Conservation (phyloP, 2,888 invertebrate genomes). For the Norana najaformis region DNA sequence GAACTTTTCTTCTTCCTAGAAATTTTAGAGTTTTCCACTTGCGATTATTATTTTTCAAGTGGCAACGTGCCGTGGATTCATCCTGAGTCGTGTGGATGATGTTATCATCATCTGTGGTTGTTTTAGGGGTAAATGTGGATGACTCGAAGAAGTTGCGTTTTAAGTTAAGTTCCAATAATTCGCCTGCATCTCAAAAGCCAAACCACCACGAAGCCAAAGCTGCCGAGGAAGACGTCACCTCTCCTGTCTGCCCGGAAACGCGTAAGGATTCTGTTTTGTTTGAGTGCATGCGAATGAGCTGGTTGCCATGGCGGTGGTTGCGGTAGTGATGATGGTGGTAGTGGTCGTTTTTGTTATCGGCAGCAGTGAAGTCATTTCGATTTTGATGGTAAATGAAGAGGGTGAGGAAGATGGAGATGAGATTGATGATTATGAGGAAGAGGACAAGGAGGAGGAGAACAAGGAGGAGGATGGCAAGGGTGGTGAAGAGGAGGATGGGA, state of each 20-base stretch:
- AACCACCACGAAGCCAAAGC: not conserved
- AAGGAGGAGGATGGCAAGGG: not conserved
- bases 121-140: not conserved
- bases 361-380: not conserved
- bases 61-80: too few species aligned
- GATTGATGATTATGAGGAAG: not conserved
- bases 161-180: slow-evolving; percentile 5
- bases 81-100: not conserved
- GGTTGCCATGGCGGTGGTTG: too few species aligned
- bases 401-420: not conserved
- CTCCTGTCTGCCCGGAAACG: not conserved
- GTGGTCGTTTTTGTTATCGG: not conserved
- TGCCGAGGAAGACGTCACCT: not conserved
- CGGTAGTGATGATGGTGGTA: not conserved
- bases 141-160: slow-evolving; percentile 13
- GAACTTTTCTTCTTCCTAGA: too few species aligned
- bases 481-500: not conserved
- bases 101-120: not conserved
- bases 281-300: not conserved
- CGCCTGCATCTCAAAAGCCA: not conserved
- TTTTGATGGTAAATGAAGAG: not conserved
- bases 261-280: not conserved
- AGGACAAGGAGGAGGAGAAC: too few species aligned
- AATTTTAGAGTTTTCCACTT: too few species aligned
- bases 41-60: too few species aligned